These are phyloP conservation scores for Tricholauxania praeusta DNA, from an alignment of 2,888 invertebrate species.

Conservation along the genomic window DNA sequence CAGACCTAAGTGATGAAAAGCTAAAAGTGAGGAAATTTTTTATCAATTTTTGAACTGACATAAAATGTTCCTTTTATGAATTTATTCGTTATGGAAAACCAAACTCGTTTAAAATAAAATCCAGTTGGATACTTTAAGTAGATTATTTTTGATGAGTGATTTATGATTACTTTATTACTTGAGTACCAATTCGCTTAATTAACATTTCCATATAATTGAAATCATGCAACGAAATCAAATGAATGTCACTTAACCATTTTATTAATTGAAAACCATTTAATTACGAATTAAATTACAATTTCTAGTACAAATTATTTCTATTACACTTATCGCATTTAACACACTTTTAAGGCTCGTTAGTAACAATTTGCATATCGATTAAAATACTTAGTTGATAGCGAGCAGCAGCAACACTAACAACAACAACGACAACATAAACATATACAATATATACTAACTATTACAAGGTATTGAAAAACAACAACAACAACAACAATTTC, in stretches of 20 bases:
- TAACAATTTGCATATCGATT: conserved; percentile 55
- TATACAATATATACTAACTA: conserved; percentile 9
- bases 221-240: not conserved
- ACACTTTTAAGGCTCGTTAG: conserved; percentile 63
- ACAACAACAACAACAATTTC: not conserved
- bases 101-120: too few species aligned
- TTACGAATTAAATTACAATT: conserved; percentile 12
- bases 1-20: too few species aligned
- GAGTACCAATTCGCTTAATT: too few species aligned
- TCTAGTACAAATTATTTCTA: conserved; percentile 7
- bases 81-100: too few species aligned
- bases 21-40: too few species aligned
- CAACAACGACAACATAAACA: not conserved
- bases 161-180: too few species aligned
- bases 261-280: conserved; percentile 15
- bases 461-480: conserved; percentile 2
- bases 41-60: too few species aligned
- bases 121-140: too few species aligned
- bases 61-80: too few species aligned
- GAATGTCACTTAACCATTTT: not conserved
- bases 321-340: conserved; percentile 55
- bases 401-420: not conserved
- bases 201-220: not conserved
- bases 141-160: too few species aligned
- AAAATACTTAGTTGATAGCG: conserved; percentile 38